phyloP scores from a whole-genome alignment of 2,113 vertebrate species.

The Perca schrenkii region DNA sequence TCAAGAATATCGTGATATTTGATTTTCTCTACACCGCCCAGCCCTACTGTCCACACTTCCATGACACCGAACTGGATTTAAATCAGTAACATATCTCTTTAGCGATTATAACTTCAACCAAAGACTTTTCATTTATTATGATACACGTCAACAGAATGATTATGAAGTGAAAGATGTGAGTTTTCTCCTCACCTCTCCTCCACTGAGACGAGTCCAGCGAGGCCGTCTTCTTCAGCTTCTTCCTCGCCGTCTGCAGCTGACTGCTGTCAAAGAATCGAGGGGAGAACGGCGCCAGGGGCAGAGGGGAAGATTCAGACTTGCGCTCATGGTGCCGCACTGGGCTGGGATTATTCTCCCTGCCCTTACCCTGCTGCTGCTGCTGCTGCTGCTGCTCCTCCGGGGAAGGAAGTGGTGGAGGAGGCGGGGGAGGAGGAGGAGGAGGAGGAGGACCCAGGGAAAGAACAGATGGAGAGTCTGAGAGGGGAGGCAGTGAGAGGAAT shows the following conservation, averaged over 20 bases:
- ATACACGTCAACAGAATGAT: neutral
- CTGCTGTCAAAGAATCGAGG: constrained; percentile 95
- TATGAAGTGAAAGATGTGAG: neutral
- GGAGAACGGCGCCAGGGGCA: constrained; percentile 81
- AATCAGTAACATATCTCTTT: too few species aligned
- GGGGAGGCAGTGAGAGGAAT: constrained; percentile 77
- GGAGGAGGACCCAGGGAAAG: constrained; percentile 70
- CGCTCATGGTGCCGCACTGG: constrained; percentile 62
- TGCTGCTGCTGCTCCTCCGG: constrained; percentile 72
- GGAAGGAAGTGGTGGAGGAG: constrained; percentile 52
- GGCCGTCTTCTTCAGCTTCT: constrained; percentile 93
- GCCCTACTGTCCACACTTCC: too few species aligned
- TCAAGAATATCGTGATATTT: too few species aligned
- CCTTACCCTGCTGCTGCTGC: constrained; percentile 48
- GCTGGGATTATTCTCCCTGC: constrained; percentile 56
- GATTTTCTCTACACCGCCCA: too few species aligned
- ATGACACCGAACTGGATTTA: too few species aligned
- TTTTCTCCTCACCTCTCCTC: constrained; percentile 88
- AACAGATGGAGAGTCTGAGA: constrained; percentile 66
- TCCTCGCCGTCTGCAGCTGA: constrained; percentile 94
- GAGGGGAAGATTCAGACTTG: constrained; percentile 80
- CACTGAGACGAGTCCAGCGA: constrained; percentile 91
- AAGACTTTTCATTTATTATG: neutral
- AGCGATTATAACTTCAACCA: neutral
- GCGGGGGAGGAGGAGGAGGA: constrained; percentile 65